Base-by-base conservation (phyloP, 2,113 vertebrate genomes). In the Canis aureus region DNA sequence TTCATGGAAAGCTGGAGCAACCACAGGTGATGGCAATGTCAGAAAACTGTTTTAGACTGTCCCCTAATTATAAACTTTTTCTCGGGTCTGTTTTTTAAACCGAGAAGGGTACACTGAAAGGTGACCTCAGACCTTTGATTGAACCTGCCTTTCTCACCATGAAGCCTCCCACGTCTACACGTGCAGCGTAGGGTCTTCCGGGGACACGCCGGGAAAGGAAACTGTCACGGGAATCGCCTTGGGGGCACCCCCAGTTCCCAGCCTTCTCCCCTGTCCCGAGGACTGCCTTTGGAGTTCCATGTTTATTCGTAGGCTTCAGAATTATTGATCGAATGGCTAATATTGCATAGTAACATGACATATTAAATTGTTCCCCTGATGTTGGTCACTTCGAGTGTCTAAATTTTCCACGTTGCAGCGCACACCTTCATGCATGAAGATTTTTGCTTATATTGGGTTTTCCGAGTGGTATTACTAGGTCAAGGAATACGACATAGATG, bases 381-480 rank as follows among this genome's bases (percentile, higher is more conserved):
- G 20, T 49, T 38, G 55, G 60, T 74, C 91, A 62, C 29, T 62
- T 87, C 15, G 8, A 55, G 19, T 32, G 20, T 88, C 94, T 79
- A 17, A 13, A 6, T 93, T 89, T 82, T 69, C 62, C 25, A 0
- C 32, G 11, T 71, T 76, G 38, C 8, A 19, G 3, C 27, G 74
- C 94, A 29, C 35, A 62, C 51, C 74, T 76, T 91, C 23, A 9
- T 32, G 51, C 62, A 51, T 73, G 38, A 62, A 66, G 53, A 66
- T 29, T 86, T 93, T 89, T 79, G 80, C 80, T 90, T 89, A 17
- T 38, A 2, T 88, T 89, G 84, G 62, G 32, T 83, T 88, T 81
- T 93, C 67, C 64, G 78, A 85, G 35, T 64, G 11, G 92, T 82
- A 89, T 83, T 20, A 87, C 84, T 16, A n/a, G n/a, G 49, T 96